Conservation (phyloP, 2,888 invertebrate genomes). For the Dynastes maya region DNA sequence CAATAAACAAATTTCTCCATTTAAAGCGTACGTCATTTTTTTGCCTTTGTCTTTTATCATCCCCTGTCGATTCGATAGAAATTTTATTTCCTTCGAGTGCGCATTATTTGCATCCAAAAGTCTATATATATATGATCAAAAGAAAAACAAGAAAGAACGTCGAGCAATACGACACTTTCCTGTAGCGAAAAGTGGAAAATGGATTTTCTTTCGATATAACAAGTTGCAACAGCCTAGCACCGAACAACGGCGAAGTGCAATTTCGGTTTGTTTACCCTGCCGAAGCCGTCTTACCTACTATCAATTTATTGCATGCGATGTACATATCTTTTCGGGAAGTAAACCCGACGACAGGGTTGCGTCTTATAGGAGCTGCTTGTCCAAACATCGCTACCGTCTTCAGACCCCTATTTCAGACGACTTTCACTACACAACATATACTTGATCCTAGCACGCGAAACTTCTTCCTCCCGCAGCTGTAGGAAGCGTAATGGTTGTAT, state of each 20-base stretch:
- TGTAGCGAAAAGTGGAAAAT: conserved; percentile 15
- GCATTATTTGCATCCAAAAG: conserved; percentile 8
- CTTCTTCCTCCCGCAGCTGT: conserved; percentile 42
- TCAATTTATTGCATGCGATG: conserved; percentile 42
- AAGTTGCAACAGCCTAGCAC: background rate
- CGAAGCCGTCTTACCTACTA: conserved; percentile 10
- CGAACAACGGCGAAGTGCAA: conserved; percentile 6
- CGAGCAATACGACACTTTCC: conserved; percentile 2
- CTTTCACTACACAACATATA: conserved; percentile 53
- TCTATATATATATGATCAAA: background rate
- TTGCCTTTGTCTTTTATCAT: background rate
- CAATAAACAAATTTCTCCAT: too few relatives aligned
- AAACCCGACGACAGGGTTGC: conserved; percentile 20
- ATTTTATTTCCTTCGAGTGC: conserved; percentile 9
- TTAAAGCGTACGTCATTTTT: too few relatives aligned
- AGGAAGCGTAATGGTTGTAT: conserved; percentile 10
- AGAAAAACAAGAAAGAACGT: conserved; percentile 1
- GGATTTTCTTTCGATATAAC: conserved; percentile 25
- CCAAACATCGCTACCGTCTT: conserved; percentile 32
- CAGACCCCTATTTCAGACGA: conserved; percentile 54
- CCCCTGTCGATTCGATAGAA: background rate
- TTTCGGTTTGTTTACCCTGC: conserved; percentile 27
- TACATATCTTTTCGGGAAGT: conserved; percentile 27
- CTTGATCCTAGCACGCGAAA: conserved; percentile 52
- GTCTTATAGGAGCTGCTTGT: conserved; percentile 47